Base-by-base conservation (phyloP, 2,113 vertebrate genomes). In the Trematomus loennbergii region DNA sequence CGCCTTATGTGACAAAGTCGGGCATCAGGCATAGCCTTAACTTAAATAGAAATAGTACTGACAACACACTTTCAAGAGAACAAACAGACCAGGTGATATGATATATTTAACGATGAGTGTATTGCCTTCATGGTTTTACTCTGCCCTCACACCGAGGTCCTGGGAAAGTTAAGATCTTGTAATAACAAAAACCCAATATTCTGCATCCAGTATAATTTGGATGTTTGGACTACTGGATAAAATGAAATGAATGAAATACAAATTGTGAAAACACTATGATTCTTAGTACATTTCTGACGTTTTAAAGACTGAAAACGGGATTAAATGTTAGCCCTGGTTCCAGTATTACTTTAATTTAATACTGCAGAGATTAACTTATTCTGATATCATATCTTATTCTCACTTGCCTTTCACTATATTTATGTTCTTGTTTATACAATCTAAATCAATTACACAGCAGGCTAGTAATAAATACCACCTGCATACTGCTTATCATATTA, bases 11-110 rank as follows among this genome's bases (percentile, higher is more conserved):
- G 54, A 80, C 65, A 68, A 71, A 72, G 74, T 72, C 66, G 70
- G 66, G 54, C 75, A 45, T 11, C 46, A 65, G 65, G 78, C 82
- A 79, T 13, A 40, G 67, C 33, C 67, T 65, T 67, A 78, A 78
- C 53, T 74, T 17, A 71, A 88, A 83, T 85, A 88, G 72, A 87
- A 92, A 92, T 90, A 92, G 82, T 72, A 12, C 59, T 12, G 40
- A 83, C 70, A 85, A 75, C 58, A 83, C 67, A 62, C 12, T 75
- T 75, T 36, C 50, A 67, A 64, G 63, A 52, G 29, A 75, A 82
- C 58, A 83, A 70, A 81, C 20, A 69, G 49, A 82, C 48, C 3
- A 49, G 1, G 59, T 76, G 63, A 54, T 18, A 33, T n/a, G 4
- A 40, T 29, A 3, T 22, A 7, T 20, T 36, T 9, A 2, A 60